phyloP scores from a whole-genome alignment of 1,140 invertebrate species.

The Plodia interpunctella region DNA sequence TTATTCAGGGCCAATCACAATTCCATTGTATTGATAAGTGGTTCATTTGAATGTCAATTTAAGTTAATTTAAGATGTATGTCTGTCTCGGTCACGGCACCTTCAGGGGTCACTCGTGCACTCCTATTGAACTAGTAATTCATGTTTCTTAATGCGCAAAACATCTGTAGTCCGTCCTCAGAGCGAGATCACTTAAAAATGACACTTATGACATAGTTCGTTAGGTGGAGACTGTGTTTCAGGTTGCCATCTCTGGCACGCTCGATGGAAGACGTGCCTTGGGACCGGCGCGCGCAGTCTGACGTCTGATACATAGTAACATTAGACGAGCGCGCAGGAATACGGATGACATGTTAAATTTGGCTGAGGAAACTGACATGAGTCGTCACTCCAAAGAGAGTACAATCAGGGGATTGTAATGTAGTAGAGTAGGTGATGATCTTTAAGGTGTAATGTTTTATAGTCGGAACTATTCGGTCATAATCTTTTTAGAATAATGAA shows the following conservation, averaged over 20 bases:
- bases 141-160: constrained; percentile 42
- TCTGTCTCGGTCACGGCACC: neutral
- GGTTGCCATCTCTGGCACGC: neutral
- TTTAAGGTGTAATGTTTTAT: too few species aligned
- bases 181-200: neutral
- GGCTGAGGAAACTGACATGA: neutral
- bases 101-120: constrained; percentile 19
- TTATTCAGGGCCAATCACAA: too few species aligned
- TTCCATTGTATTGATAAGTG: too few species aligned
- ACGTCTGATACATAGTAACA: constrained; percentile 17
- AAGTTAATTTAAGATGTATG: neutral
- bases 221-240: constrained; percentile 8
- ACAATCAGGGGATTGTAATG: too few species aligned
- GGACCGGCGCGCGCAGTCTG: constrained; percentile 9
- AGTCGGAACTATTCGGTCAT: too few species aligned
- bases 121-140: constrained; percentile 39
- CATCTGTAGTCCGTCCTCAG: constrained; percentile 36
- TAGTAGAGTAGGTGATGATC: too few species aligned
- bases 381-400: neutral
- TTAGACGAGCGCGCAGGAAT: constrained; percentile 11
- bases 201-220: neutral
- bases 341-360: neutral
- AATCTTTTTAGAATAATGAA: too few species aligned
- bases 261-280: constrained; percentile 15
- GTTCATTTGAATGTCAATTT: too few species aligned